Evolutionary conservation across 2,888 invertebrate genomes (phyloP).

Genomic region (Lasioglossum calceatum): DNA sequence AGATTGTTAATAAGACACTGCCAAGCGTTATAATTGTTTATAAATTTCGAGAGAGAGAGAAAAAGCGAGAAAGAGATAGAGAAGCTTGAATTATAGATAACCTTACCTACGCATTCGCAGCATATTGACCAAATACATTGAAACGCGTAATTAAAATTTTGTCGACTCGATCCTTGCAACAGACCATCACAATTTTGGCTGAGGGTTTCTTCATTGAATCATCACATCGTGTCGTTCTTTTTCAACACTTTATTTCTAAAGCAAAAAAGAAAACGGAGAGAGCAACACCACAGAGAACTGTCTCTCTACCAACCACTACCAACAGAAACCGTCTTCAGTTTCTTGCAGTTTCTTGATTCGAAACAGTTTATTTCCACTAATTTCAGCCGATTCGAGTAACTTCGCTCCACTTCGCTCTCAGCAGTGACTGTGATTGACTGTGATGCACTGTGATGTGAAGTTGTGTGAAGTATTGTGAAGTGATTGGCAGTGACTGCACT

Average conservation of each 20-base stretch:
- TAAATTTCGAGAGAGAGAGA: neutral
- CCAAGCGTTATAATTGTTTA: constrained; percentile 31
- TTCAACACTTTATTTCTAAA: constrained; percentile 25
- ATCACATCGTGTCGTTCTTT: constrained; percentile 38
- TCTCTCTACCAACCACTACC: neutral
- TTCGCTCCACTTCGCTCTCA: constrained; percentile 1
- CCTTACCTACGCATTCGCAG: constrained; percentile 64
- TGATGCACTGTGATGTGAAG: too few relatives aligned
- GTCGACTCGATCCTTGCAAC: constrained; percentile 11
- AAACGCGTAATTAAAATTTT: constrained; percentile 33
- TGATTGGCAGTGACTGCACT: constrained; percentile 9
- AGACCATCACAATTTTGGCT: constrained; percentile 23
- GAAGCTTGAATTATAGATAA: constrained; percentile 22
- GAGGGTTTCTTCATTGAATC: constrained; percentile 20
- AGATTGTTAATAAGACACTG: neutral
- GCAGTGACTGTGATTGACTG: constrained; percentile 3
- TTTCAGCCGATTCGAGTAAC: constrained; percentile 34
- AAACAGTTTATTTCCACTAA: constrained; percentile 36
- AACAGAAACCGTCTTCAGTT: neutral
- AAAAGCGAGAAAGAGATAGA: neutral
- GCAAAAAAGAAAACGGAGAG: constrained; percentile 6
- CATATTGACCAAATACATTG: constrained; percentile 61
- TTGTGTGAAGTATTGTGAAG: neutral
- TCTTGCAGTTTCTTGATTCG: neutral
- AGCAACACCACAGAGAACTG: constrained; percentile 2